A percentile compares a stretch with the other conserved stretches of the same genome.
These are phyloP conservation scores for Sarcoramphus papa DNA, from an alignment of 2,797 vertebrate species.

Conservation along the genomic window DNA sequence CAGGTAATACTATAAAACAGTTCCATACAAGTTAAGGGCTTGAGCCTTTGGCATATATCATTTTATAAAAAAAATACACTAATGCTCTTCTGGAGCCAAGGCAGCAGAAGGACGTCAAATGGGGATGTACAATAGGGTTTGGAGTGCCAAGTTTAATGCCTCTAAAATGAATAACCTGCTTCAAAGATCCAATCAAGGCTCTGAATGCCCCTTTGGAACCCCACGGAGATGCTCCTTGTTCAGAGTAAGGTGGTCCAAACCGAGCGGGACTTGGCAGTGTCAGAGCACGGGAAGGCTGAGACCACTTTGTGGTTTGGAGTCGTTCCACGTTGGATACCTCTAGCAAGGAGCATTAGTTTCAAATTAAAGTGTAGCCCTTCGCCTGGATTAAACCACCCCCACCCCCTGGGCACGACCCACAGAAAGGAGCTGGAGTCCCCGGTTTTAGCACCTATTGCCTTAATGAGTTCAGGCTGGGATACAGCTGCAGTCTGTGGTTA, in stretches of 20 bases:
- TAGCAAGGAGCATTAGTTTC: neutral
- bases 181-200: neutral
- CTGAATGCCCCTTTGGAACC: neutral
- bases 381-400: neutral
- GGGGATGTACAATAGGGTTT: neutral
- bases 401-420: neutral
- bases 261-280: neutral
- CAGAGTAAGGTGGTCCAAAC: neutral
- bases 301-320: neutral
- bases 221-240: neutral
- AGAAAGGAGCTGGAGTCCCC: neutral
- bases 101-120: neutral
- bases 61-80: neutral
- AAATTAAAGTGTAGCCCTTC: neutral
- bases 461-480: neutral
- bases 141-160: neutral
- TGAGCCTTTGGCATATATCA: neutral
- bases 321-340: neutral
- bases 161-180: neutral
- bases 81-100: neutral
- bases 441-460: neutral
- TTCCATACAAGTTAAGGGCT: neutral
- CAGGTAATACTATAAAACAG: neutral
- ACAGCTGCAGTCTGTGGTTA: slow-evolving; percentile 15
- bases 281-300: neutral